Percentiles rank a stretch among this genome's conserved stretches.
These are phyloP conservation scores for Mamestra configurata DNA, from an alignment of 1,140 invertebrate species.

Conservation along the genomic window DNA sequence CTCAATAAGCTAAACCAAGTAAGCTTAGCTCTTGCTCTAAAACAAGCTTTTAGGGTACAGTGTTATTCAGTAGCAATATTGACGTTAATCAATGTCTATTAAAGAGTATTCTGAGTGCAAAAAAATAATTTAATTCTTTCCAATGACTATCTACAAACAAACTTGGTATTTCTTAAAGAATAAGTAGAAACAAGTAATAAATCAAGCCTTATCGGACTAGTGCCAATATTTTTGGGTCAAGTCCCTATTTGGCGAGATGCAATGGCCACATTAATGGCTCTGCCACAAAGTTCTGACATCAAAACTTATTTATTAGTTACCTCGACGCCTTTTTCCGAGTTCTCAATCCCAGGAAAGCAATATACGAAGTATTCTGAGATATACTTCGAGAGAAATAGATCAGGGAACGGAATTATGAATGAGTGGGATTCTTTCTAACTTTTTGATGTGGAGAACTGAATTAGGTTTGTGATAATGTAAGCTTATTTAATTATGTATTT, in stretches of 20 bases:
- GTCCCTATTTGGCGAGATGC: background rate
- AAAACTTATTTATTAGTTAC: constrained; percentile 49
- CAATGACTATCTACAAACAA: no score
- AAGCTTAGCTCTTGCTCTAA: no score
- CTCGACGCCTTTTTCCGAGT: constrained; percentile 37
- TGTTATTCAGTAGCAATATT: no score
- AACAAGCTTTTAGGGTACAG: no score
- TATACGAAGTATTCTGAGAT: constrained; percentile 21
- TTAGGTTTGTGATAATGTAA: background rate
- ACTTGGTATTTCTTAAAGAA: no score
- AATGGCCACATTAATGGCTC: constrained; percentile 34
- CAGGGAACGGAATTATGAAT: background rate
- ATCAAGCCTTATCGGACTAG: background rate
- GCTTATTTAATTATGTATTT: no score
- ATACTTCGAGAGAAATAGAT: constrained; percentile 13
- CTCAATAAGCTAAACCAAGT: no score
- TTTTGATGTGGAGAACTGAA: background rate
- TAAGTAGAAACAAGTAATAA: background rate
- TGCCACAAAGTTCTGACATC: constrained; percentile 36
- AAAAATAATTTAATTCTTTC: no score
- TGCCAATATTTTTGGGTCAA: constrained; percentile 5
- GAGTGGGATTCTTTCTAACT: constrained; percentile 8
- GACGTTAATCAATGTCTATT: no score
- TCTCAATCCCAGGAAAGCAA: constrained; percentile 27
- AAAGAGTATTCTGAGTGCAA: no score